phyloP scores from a whole-genome alignment of 2,113 vertebrate species.

The Leptobrachium ailaonicum region DNA sequence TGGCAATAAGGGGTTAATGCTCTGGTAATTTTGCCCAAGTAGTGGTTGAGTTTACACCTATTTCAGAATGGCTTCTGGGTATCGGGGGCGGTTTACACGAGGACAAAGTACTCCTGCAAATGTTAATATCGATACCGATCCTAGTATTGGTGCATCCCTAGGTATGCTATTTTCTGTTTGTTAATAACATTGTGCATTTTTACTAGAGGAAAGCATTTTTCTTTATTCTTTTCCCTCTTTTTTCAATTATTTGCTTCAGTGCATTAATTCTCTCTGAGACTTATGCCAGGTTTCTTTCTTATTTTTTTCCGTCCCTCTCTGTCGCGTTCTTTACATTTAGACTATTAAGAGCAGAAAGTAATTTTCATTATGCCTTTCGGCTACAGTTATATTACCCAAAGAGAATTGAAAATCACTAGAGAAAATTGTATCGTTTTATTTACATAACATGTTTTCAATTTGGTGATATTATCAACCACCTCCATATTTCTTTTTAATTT shows the following conservation, averaged over 20 bases:
- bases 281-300: background rate
- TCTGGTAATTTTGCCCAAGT: too few species aligned
- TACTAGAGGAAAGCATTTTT: background rate
- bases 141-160: too few species aligned
- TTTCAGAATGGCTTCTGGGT: too few species aligned
- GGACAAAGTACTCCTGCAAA: too few species aligned
- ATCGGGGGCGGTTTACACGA: too few species aligned
- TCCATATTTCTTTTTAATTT: slow-evolving; percentile 5
- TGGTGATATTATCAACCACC: slow-evolving; percentile 8
- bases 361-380: slow-evolving; percentile 42
- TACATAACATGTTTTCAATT: slow-evolving; percentile 10
- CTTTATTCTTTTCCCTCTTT: background rate
- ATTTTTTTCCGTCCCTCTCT: background rate
- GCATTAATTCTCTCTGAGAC: slow-evolving; percentile 15
- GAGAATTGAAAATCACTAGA: background rate
- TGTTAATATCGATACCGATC: too few species aligned
- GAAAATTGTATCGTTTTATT: slow-evolving; percentile 19
- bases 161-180: background rate
- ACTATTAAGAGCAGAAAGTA: slow-evolving; percentile 30
- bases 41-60: too few species aligned
- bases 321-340: slow-evolving; percentile 14
- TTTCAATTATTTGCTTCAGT: slow-evolving; percentile 34
- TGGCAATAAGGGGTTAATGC: too few species aligned
- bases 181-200: slow-evolving; percentile 8
- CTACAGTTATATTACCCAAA: slow-evolving; percentile 16